Evolutionary conservation across 2,797 vertebrate genomes (phyloP), one percentile per base, ranked within the genome.

Genomic region (Cossypha heuglini): DNA sequence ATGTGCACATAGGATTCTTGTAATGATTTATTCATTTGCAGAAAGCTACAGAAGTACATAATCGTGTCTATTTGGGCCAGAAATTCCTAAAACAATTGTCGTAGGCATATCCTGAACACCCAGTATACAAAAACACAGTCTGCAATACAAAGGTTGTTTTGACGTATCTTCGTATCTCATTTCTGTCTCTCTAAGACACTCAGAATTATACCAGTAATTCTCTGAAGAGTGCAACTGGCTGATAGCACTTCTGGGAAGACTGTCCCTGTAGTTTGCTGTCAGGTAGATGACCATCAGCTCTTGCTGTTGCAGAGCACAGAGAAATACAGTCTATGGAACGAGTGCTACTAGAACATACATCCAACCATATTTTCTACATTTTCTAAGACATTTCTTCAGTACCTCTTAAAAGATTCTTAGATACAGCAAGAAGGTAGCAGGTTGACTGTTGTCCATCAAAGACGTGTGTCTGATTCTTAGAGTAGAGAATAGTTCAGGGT

Each of bases 61-160:
- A 90, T 91, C 46, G 61, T 49, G 52, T 78, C 62, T 91, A 2
- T 76, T 72, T 81, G 69, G 67, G 35, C 42, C 73, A 77, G 91
- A 91, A 84, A 84, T 88, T 88, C 86, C 80, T 75, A 35, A 84
- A 95, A 35, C 58, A 59, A 72, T 91, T 94, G 77, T 91, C 8
- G 18, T 81, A 35, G 58, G 61, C 84, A 78, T 77, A 68, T 91
- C 86, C 89, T 61, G 80, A 93, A 64, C 42, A 71, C n/a, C 31
- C 61, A 13, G 31, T n/a, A 24, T 54, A 42, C 26, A 64, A 93
- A 88, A 72, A 4, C 80, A 88, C 55, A 84, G 12, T 86, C 91
- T 93, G 83, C 48, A 75, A 45, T 19, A 35, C 24, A 54, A 37
- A 52, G 6, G 26, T 57, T 73, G 29, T 83, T 83, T 92, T 88